Percentiles rank a stretch among this genome's conserved stretches.
phyloP scores from a whole-genome alignment of 2,888 invertebrate species.

The Tipula confusa region DNA sequence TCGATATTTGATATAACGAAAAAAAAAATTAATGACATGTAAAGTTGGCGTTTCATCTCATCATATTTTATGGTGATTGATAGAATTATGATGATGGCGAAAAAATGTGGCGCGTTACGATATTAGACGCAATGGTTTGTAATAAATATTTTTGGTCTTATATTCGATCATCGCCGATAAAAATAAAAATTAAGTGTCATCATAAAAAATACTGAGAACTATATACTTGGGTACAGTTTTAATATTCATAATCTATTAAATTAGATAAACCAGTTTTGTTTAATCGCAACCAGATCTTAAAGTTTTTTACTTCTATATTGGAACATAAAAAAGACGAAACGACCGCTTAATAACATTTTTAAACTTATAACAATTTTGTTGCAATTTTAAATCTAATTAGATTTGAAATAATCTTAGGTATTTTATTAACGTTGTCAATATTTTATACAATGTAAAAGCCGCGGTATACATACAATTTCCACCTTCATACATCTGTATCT shows the following conservation, averaged over 20 bases:
- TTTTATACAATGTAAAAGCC: too few relatives aligned
- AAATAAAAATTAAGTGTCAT: too few relatives aligned
- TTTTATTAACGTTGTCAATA: not conserved
- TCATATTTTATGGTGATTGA: not conserved
- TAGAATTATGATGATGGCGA: not conserved
- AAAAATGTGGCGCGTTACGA: not conserved
- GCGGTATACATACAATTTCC: not conserved
- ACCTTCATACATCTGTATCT: not conserved
- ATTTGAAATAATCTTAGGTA: not conserved
- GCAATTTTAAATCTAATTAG: not conserved
- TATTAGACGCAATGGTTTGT: not conserved
- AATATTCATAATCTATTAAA: not conserved
- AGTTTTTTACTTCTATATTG: not conserved
- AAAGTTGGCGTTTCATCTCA: not conserved
- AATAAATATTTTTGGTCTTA: not conserved
- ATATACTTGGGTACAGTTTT: not conserved
- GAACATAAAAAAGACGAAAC: not conserved
- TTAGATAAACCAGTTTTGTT: not conserved
- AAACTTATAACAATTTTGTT: not conserved
- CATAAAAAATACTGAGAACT: too few relatives aligned
- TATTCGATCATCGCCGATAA: not conserved
- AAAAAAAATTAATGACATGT: slow-evolving; percentile 12
- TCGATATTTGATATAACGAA: not conserved
- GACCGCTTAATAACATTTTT: not conserved
- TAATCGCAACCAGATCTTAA: not conserved